Conservation (phyloP, 2,113 vertebrate genomes). For the Centropristis striata region DNA sequence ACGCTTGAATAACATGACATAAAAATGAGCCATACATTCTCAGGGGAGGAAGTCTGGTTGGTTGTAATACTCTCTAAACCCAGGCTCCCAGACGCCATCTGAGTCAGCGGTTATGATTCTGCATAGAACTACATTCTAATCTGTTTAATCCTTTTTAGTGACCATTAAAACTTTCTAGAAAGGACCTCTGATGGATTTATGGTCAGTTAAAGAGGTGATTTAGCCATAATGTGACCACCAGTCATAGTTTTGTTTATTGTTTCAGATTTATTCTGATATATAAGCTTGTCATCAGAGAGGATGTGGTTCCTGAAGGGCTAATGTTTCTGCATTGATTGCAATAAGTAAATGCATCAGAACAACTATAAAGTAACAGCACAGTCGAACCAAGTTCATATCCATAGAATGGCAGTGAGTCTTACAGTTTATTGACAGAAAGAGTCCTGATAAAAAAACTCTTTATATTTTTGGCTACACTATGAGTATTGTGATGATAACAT, state of each 20-base stretch:
- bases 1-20: constrained; percentile 45
- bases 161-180: constrained; percentile 28
- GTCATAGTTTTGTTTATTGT: constrained; percentile 26
- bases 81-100: constrained; percentile 24
- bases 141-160: constrained; percentile 44
- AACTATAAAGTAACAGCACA: not conserved
- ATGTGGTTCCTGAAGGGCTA: constrained; percentile 10
- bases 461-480: too few species aligned
- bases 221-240: constrained; percentile 7
- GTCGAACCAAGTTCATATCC: not conserved
- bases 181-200: constrained; percentile 33
- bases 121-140: constrained; percentile 21
- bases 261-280: constrained; percentile 9
- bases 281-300: not conserved
- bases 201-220: constrained; percentile 30
- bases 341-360: not conserved
- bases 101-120: constrained; percentile 55
- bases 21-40: constrained; percentile 47
- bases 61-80: constrained; percentile 30
- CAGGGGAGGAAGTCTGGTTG: constrained; percentile 20
- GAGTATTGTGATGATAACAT: too few species aligned
- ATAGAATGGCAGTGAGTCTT: not conserved
- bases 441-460: too few species aligned
- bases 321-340: not conserved
- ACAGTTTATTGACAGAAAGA: not conserved